A percentile compares a stretch with the other conserved stretches of the same genome.
These are phyloP conservation scores for Pammene fasciana DNA, from an alignment of 2,888 invertebrate genomes.

Conservation along the genomic window DNA sequence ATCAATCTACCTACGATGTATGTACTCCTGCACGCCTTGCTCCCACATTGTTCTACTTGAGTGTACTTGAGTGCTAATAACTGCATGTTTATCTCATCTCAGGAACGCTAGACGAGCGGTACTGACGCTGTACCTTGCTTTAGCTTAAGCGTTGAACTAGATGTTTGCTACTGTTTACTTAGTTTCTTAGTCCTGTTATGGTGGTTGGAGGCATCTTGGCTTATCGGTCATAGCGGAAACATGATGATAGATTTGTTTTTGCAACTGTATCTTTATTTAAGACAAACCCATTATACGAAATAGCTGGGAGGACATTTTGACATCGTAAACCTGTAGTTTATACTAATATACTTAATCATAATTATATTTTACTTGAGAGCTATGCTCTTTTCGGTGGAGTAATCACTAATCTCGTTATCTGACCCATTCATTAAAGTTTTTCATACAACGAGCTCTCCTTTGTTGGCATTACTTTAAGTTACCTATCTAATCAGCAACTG, in stretches of 20 bases:
- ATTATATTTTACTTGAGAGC: too few species aligned
- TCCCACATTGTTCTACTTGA: background rate
- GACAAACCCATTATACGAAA: background rate
- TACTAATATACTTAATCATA: too few species aligned
- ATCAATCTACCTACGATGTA: too few species aligned
- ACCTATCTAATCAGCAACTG: too few species aligned
- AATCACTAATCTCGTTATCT: too few species aligned
- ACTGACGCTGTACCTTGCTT: slow-evolving; percentile 21
- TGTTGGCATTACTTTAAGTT: too few species aligned
- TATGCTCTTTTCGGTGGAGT: too few species aligned
- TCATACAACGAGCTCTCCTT: too few species aligned
- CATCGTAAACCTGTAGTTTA: too few species aligned
- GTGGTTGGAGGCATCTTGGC: slow-evolving; percentile 12
- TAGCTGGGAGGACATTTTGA: too few species aligned
- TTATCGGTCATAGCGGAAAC: background rate
- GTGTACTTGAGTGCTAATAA: slow-evolving; percentile 5
- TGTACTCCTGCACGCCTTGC: too few species aligned
- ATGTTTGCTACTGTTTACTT: slow-evolving; percentile 20
- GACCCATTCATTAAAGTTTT: too few species aligned
- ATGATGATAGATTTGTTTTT: background rate
- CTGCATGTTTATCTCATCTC: slow-evolving; percentile 21
- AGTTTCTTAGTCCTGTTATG: slow-evolving; percentile 23
- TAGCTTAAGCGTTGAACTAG: slow-evolving; percentile 25
- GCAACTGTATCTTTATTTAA: background rate
- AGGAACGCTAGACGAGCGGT: slow-evolving; percentile 28